Evolutionary conservation across 2,888 invertebrate genomes (phyloP).

Genomic region (Alviniconcha strummeri): DNA sequence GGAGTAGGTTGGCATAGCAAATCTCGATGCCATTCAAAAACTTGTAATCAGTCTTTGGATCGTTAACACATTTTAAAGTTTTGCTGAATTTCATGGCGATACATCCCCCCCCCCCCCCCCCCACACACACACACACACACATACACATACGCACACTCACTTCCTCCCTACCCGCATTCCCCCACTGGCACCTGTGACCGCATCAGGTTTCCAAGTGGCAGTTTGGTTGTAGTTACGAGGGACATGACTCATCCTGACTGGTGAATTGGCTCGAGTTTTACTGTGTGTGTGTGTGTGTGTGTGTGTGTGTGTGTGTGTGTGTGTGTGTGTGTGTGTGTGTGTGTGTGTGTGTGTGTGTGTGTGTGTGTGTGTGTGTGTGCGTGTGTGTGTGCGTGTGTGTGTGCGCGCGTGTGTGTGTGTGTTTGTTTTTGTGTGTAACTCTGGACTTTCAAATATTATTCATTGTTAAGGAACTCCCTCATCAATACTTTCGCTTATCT

Average conservation of each 20-base stretch:
- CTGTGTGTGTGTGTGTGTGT: background rate
- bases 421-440: background rate
- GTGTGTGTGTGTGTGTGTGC: background rate
- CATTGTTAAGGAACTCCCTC: too few relatives aligned
- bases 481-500: background rate
- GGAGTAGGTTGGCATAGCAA: too few relatives aligned
- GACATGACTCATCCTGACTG: too few relatives aligned
- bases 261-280: too few relatives aligned
- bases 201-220: too few relatives aligned
- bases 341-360: background rate
- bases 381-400: background rate
- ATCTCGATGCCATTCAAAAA: too few relatives aligned
- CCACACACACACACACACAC: conserved; percentile 2
- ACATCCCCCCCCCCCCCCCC: background rate
- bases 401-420: background rate
- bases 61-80: too few relatives aligned
- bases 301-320: background rate
- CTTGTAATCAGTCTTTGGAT: too few relatives aligned
- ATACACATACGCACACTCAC: background rate
- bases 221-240: too few relatives aligned
- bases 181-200: too few relatives aligned
- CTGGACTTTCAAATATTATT: background rate
- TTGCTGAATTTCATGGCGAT: too few relatives aligned
- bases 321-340: background rate
- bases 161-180: background rate